phyloP scores from a whole-genome alignment of 2,888 invertebrate species.

The Plebejus melissa region DNA sequence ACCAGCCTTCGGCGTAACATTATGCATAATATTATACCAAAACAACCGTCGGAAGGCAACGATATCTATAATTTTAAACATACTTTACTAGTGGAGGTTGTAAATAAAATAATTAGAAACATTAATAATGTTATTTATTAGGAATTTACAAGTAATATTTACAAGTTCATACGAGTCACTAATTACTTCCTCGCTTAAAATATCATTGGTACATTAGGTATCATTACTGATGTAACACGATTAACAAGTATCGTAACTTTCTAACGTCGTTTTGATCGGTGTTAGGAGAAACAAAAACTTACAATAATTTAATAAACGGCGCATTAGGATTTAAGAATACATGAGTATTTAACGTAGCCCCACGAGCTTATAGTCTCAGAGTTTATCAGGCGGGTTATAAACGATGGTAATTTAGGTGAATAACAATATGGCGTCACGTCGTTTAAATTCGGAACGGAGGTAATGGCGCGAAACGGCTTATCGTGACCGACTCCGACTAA shows the following conservation, averaged over 20 bases:
- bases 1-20: neutral
- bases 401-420: neutral
- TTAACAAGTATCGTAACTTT: neutral
- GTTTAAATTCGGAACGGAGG: constrained; percentile 16
- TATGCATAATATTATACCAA: constrained; percentile 2
- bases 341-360: neutral
- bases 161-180: constrained; percentile 2
- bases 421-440: constrained; percentile 16
- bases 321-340: neutral
- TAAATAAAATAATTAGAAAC: neutral
- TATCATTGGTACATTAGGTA: constrained; percentile 1
- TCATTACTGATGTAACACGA: neutral
- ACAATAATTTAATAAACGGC: neutral
- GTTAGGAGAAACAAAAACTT: neutral
- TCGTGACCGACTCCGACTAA: neutral
- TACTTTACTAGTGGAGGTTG: neutral
- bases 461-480: constrained; percentile 18
- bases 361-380: neutral
- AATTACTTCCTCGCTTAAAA: constrained; percentile 5
- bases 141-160: constrained; percentile 7
- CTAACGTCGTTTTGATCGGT: neutral
- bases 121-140: neutral
- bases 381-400: neutral
- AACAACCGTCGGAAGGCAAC: neutral
- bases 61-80: neutral